A percentile compares a stretch with the other conserved stretches of the same genome.
phyloP scores from a whole-genome alignment of 2,888 invertebrate genomes.

The Apotomis turbidana region DNA sequence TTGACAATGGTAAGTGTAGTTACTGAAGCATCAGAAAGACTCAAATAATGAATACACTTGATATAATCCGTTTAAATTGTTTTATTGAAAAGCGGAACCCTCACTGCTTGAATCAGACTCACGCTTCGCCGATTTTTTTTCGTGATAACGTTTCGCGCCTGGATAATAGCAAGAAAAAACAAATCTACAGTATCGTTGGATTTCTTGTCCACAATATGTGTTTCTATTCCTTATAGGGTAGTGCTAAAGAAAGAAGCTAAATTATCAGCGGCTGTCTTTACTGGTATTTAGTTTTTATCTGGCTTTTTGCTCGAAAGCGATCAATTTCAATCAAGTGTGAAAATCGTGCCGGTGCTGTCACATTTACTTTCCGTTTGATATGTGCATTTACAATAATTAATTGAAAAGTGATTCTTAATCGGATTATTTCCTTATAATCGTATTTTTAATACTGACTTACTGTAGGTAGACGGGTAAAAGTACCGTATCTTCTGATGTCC shows the following conservation, averaged over 20 bases:
- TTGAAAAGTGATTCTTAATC: neutral
- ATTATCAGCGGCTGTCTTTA: neutral
- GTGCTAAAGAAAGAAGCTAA: slow-evolving; percentile 21
- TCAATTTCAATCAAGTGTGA: slow-evolving; percentile 21
- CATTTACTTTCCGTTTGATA: slow-evolving; percentile 19
- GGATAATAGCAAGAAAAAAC: slow-evolving; percentile 4
- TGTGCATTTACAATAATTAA: neutral
- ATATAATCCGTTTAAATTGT: too few species aligned
- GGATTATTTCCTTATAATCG: neutral
- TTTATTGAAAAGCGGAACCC: too few species aligned
- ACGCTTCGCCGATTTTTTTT: neutral
- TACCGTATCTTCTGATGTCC: too few species aligned
- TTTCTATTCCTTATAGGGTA: slow-evolving; percentile 25
- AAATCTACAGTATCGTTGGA: neutral
- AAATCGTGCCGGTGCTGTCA: slow-evolving; percentile 18
- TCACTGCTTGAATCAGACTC: too few species aligned
- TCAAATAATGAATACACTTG: too few species aligned
- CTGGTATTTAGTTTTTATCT: slow-evolving; percentile 11
- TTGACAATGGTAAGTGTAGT: too few species aligned
- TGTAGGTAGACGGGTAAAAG: too few species aligned
- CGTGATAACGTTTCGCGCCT: slow-evolving; percentile 13
- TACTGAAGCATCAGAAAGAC: too few species aligned
- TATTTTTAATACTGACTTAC: too few species aligned
- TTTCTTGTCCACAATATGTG: slow-evolving; percentile 18
- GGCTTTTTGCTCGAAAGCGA: slow-evolving; percentile 16